Conservation (phyloP, 2,888 invertebrate genomes). For the Silvanus unidentatus region DNA sequence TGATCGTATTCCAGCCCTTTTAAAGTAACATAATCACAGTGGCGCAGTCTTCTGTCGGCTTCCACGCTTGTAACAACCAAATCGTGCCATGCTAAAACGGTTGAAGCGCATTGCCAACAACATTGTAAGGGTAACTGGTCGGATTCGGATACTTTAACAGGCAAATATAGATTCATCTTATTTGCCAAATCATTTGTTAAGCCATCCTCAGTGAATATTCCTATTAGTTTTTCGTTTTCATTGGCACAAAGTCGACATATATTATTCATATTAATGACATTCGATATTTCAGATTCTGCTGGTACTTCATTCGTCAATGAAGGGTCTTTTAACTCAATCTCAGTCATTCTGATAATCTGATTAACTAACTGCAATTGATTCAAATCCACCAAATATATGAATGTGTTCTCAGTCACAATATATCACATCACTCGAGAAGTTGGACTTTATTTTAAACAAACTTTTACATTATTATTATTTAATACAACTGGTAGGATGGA, state of each 20-base stretch:
- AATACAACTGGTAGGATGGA: too few relatives aligned
- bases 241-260: constrained; percentile 35
- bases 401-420: too few relatives aligned
- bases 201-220: constrained; percentile 60
- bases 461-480: too few relatives aligned
- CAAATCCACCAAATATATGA: too few relatives aligned
- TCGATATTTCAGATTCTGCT: too few relatives aligned
- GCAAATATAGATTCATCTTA: constrained; percentile 61
- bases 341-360: too few relatives aligned
- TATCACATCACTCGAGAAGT: too few relatives aligned
- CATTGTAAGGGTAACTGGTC: constrained; percentile 56
- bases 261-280: constrained; percentile 20
- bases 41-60: constrained; percentile 49
- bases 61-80: constrained; percentile 52
- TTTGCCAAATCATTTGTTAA: constrained; percentile 52
- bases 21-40: constrained; percentile 26
- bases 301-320: too few relatives aligned
- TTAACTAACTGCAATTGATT: too few relatives aligned
- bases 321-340: too few relatives aligned
- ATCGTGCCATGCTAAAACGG: constrained; percentile 60
- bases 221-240: constrained; percentile 43
- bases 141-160: constrained; percentile 51
- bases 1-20: neutral
- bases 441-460: too few relatives aligned
- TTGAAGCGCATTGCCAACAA: constrained; percentile 61